Evolutionary conservation across 2,113 vertebrate species (phyloP), one percentile per base, ranked within the genome.

Genomic region (Ascaphus truei): DNA sequence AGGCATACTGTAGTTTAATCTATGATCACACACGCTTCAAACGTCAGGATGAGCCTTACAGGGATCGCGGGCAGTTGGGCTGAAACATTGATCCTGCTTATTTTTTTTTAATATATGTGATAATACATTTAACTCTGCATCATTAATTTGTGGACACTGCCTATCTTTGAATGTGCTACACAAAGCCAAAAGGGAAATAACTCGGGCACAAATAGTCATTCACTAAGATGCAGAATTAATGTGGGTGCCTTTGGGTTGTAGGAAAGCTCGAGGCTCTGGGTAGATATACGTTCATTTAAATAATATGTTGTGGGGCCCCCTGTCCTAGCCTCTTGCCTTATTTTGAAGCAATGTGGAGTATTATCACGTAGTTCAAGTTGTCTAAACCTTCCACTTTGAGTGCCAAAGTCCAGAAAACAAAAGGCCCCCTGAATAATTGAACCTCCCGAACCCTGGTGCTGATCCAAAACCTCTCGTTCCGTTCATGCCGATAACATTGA

Each of bases 121-220:
- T 63, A 33, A 51, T 63, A 51, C 36, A 63, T 63, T 63, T 36
- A 27, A 51, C 22, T 63, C 22, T 63, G 61, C 61, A 63, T 36
- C 61, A 63, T 63, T 50, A 63, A 51, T 36, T 63, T 51, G 45
- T 63, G 61, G 61, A 26, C 45, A 18, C 29, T 50, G 45, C 31
- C 5, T 50, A 18, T 25, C 20, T n/a, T 45, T 48, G 27, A 23
- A 41, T 33, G 34, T 22, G 36, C 56, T 59, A 59, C 36, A 22
- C 56, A 31, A 41, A 29, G 59, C 59, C 59, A 62, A 31, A 29
- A 48, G 58, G 18, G 45, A 45, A 61, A 47, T 61, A 3, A 61
- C 43, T 41, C 9, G n/a, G 58, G 18, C 22, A 18, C 16, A n/a
- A 33, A 45, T n/a, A 61, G 12, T 15, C 7, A 43, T 33, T 62